Percentiles rank a stretch among this genome's conserved stretches.
Conservation (phyloP, 2,113 vertebrate species). For the Balaeniceps rex region DNA sequence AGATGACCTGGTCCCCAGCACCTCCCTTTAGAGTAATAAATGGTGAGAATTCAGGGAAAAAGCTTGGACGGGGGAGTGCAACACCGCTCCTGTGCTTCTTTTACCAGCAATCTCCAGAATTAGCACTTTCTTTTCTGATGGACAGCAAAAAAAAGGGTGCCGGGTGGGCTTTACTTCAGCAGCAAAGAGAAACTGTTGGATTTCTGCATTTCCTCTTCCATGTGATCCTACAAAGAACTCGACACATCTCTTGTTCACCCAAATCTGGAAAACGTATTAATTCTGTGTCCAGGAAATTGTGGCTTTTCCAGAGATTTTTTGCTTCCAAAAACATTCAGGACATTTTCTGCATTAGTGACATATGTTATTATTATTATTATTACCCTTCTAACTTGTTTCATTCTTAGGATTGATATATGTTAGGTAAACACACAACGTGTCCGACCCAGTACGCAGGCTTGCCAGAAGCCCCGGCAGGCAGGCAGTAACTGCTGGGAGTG, state of each 20-base stretch:
- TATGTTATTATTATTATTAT: neutral
- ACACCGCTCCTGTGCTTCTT: neutral
- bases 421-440: rapidly evolving
- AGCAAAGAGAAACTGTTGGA: neutral
- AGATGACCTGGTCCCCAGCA: neutral
- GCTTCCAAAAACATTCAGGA: neutral
- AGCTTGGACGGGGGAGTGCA: neutral
- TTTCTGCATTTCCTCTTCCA: neutral
- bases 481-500: neutral
- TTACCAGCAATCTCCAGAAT: neutral
- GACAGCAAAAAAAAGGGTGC: neutral
- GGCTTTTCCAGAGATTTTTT: neutral
- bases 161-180: neutral
- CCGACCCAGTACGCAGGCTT: rapidly evolving
- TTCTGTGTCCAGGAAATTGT: neutral
- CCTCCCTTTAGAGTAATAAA: neutral
- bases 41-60: neutral
- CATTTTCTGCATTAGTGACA: neutral
- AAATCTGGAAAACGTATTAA: neutral
- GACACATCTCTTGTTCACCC: neutral
- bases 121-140: neutral
- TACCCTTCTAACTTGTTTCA: neutral
- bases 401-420: neutral
- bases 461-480: neutral
- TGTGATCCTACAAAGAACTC: neutral